These are phyloP conservation scores for Eutolmus rufibarbis DNA, from an alignment of 2,888 invertebrate genomes.

Conservation along the genomic window DNA sequence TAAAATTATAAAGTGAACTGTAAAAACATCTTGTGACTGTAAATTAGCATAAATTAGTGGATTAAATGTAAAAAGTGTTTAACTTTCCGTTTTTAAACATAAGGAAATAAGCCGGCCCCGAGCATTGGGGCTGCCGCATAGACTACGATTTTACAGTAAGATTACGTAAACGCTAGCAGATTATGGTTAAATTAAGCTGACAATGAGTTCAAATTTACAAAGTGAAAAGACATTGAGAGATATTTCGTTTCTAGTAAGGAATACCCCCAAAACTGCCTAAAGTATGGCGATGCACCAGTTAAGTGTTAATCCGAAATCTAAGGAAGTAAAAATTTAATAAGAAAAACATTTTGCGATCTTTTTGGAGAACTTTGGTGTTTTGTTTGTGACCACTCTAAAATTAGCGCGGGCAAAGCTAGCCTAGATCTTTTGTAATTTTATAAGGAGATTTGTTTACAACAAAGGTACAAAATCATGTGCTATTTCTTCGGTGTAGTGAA, in stretches of 20 bases:
- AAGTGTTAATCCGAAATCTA: not conserved
- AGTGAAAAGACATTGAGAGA: not conserved
- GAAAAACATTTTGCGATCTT: not conserved
- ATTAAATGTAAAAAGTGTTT: not conserved
- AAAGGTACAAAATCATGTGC: slow-evolving; percentile 22
- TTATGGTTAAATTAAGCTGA: not conserved
- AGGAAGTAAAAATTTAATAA: not conserved
- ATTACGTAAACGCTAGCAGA: not conserved
- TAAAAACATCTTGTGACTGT: not conserved
- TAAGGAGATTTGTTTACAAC: slow-evolving; percentile 33
- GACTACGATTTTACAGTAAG: slow-evolving; percentile 1
- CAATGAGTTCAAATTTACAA: slow-evolving; percentile 30
- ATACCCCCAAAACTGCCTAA: not conserved
- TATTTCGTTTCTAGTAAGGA: not conserved
- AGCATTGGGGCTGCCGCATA: not conserved
- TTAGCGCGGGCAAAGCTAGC: not conserved
- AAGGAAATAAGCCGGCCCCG: not conserved
- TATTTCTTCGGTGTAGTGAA: not conserved
- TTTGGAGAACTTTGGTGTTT: not conserved
- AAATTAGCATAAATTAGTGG: slow-evolving; percentile 4
- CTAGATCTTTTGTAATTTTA: slow-evolving; percentile 32
- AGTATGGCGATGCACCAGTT: not conserved
- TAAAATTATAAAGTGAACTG: slow-evolving; percentile 23
- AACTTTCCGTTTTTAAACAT: not conserved
- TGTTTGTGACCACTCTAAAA: not conserved